Base-by-base conservation (phyloP, 2,113 vertebrate genomes). In the human (Homo sapiens) region DNA sequence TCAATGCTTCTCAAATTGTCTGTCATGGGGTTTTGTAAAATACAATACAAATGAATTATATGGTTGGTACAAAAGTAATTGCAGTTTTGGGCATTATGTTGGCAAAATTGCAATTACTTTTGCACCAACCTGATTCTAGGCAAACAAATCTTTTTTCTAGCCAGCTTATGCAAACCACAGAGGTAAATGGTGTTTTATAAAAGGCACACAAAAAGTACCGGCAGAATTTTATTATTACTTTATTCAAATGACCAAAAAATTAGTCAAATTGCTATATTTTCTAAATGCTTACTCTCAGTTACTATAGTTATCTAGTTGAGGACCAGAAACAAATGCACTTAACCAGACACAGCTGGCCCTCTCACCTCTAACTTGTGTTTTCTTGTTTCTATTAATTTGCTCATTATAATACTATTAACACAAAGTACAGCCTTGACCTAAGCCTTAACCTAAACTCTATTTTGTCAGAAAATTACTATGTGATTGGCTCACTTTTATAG, bases 31-130 rank as follows among this genome's bases (percentile, higher is more conserved):
- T 90, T 96, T 61, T 94, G 13, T 64, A 92, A 82, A 94, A 92
- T 64, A 92, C 90, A 93, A 84, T 70, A 89, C 90, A 90, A 88
- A 95, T 78, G 3, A 95, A 45, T 83, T 90, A 81, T 11, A 59
- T 94, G 14, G 57, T 64, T 64, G 27, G 27, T 64, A 30, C 61
- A 32, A 64, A 64, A 64, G 61, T 64, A 64, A 64, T 6, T 32
- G 61, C 61, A 30, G 61, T 64, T 64, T 64, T 6, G 61, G 61
- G 61, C 27, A 30, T 30, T 13, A 64, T 5, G 6, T 32, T 64
- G 12, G 30, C 11, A 64, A 64, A 64, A 64, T 27, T 64, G 61
- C 61, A 64, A 64, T 64, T 64, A 64, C 61, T 64, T 64, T 64
- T 64, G 27, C 61, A 14, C 27, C 27, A 64, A 14, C 27, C 27